These are phyloP conservation scores for Ondatra zibethicus DNA, from an alignment of 2,113 vertebrate genomes.

Conservation along the genomic window DNA sequence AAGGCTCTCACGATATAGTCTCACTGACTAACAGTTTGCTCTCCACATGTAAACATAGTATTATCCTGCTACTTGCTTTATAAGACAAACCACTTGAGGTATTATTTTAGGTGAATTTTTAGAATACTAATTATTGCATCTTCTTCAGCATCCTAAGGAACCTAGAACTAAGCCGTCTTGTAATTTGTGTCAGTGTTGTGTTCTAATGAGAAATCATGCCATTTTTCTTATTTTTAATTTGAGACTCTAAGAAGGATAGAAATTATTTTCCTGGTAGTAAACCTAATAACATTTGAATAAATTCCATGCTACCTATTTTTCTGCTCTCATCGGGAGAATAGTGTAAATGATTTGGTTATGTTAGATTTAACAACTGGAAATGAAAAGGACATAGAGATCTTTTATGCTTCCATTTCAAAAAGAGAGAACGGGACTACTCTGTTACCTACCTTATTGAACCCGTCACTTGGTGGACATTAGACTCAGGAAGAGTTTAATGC, in stretches of 20 bases:
- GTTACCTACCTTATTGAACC: neutral
- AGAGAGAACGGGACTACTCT: neutral
- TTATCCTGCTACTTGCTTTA: neutral
- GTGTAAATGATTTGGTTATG: neutral
- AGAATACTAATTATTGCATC: neutral
- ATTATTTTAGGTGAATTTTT: neutral
- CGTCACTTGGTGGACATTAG: neutral
- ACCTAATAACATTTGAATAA: conserved; percentile 30
- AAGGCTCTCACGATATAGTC: neutral
- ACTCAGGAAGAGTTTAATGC: neutral
- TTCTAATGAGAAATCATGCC: neutral
- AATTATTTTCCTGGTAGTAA: neutral
- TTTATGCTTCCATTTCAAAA: neutral
- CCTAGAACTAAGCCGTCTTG: neutral
- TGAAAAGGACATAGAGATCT: neutral
- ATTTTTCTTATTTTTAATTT: conserved; percentile 22
- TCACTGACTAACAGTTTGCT: neutral
- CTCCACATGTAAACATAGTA: neutral
- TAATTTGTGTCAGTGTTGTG: neutral
- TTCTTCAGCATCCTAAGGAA: neutral
- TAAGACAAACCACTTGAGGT: neutral
- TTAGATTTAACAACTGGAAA: conserved; percentile 23
- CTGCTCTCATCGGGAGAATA: neutral
- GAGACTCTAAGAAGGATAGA: neutral
- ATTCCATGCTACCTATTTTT: conserved; percentile 25